Evolutionary conservation across 2,797 vertebrate species (phyloP), one percentile per base, ranked within the genome.

Genomic region (Sebastolobus alascanus): DNA sequence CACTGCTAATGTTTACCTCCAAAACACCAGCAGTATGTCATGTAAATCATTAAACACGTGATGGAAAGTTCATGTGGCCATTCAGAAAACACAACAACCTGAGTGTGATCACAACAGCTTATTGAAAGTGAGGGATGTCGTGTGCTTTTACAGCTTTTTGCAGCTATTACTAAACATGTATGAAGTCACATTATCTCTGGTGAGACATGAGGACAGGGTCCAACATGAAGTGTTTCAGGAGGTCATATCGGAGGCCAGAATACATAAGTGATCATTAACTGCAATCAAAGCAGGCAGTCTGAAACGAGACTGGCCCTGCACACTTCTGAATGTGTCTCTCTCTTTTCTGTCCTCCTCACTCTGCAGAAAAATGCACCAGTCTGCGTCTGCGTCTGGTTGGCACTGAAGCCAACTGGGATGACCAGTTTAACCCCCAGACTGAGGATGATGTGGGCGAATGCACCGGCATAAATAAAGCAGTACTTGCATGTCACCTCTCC

Each of bases 1-100:
- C 29, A 31, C 31, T 3, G 22, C 43, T 54, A 16, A 55, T 88
- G 84, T 88, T 90, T 79, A 83, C 60, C 22, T 79, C 77, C 35
- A 84, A 84, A 92, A 87, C 86, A 89, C 25, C 65, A 58, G 55
- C 67, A 66, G 54, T 16, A 35, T 59, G 68, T 73, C 60, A 14
- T 80, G 78, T 74, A 67, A 88, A 88, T 84, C 61, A 75, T 87
- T 73, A 59, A 77, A 84, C 72, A 46, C 16, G 40, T 75, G 67
- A 79, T 71, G 66, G 74, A 87, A 87, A 81, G 11, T 72, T 61
- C 8, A 52, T 60, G 1, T 2, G 18, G 6, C 8, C 1, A 20
- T 52, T 58, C 16, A 33, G 22, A 63, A 33, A 72, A 37, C 27
- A 73, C 1, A 55, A 76, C 61, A 58, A 43, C 6, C 33, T 0